A percentile compares a stretch with the other conserved stretches of the same genome.
Conservation (phyloP, 2,888 invertebrate genomes). For the Slavum lentiscoides region DNA sequence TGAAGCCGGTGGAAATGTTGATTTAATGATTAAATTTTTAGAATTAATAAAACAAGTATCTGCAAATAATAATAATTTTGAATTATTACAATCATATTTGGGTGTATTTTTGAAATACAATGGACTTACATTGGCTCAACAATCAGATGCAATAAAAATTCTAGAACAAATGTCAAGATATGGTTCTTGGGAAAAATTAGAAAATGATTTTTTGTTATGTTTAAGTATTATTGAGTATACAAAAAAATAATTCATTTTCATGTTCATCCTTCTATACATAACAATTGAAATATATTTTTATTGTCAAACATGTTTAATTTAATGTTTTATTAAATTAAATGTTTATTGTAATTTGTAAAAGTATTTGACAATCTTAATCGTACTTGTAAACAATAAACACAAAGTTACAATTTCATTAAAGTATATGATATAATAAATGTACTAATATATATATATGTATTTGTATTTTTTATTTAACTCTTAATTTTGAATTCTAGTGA, state of each 20-base stretch:
- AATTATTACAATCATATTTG: constrained; percentile 87
- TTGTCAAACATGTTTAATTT: background rate
- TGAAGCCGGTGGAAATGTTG: constrained; percentile 71
- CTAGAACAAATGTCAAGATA: constrained; percentile 66
- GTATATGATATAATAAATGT: too few relatives aligned
- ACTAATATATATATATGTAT: too few relatives aligned
- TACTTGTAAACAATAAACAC: too few relatives aligned
- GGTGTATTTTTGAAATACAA: constrained; percentile 84
- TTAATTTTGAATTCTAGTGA: too few relatives aligned
- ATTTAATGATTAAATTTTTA: constrained; percentile 78
- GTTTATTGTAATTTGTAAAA: background rate
- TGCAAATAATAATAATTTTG: constrained; percentile 78
- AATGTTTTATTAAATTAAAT: background rate
- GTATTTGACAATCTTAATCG: background rate
- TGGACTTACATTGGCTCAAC: constrained; percentile 66
- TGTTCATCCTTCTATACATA: background rate
- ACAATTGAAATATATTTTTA: background rate
- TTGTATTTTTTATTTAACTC: too few relatives aligned
- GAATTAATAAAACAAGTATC: constrained; percentile 73
- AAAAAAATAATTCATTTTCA: constrained; percentile 62
- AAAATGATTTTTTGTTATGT: constrained; percentile 73
- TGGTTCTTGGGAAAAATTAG: constrained; percentile 69
- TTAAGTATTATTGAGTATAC: constrained; percentile 76
- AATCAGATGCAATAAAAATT: constrained; percentile 64
- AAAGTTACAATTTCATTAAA: too few relatives aligned